Evolutionary conservation across 2,113 vertebrate species (phyloP), one percentile per base, ranked within the genome.

Genomic region (Platysternon megacephalum): DNA sequence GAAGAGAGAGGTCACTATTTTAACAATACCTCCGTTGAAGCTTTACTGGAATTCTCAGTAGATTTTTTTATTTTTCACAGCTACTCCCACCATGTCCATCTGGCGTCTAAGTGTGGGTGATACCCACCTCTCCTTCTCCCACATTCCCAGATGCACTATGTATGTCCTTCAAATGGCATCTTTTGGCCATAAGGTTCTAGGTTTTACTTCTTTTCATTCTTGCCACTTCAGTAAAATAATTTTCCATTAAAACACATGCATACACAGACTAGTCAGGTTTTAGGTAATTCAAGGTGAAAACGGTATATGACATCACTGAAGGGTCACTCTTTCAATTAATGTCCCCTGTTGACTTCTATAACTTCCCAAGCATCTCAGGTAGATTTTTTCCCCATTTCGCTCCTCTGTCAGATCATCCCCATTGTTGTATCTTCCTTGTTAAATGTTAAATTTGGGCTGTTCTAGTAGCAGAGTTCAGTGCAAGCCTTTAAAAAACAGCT

Each of bases 1-100:
- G 99, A 97, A 98, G 99, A 99, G 99, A 99, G 98, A 99, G 99
- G 99, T 99, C 89, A 91, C 76, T 97, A 28, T 93, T 97, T 94
- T 94, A 29, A 96, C 89, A 92, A 28, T 93, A 39, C 82, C 93
- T 21, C n/a, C 19, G 4, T n/a, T 42, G 80, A 44, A 29, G 24
- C 9, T 80, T 14, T 0, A 24, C 32, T 95, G 49, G 35, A 74
- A 24, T 84, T 55, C 16, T 48, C 17, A 8, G 32, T 89, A 2
- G 39, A 17, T 48, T 52, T 74, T 91, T 35, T 87, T 32, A 14
- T 65, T 74, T 12, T 42, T 84, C 83, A 44, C 4, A 74, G 44
- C 74, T 76, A 76, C 42, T 46, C 24, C 32, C n/a, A 32, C n/a
- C 49, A 8, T 32, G 21, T 21, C 35, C 35, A 68, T 32, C 46